Evolutionary conservation across 2,113 vertebrate species (phyloP), one percentile per base, ranked within the genome.

Genomic region (Antechinus stuartii): DNA sequence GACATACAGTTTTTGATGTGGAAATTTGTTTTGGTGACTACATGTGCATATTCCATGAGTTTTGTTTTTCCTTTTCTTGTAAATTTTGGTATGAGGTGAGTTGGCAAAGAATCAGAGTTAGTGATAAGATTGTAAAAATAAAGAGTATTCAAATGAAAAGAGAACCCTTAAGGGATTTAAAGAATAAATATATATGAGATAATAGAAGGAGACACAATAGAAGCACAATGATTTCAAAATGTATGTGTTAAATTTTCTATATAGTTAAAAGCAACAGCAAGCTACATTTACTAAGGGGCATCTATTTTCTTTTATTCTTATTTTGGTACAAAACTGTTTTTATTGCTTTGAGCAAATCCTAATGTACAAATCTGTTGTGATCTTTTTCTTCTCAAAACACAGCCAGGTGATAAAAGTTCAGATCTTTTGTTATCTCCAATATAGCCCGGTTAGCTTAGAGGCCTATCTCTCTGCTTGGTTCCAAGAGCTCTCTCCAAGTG

Each of bases 1-100:
- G 35, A 1, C 6, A 22, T 42, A 22, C 6, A 7, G 1, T 42
- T 22, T 76, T 76, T 35, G 35, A 42, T 42, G 6, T n/a, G 14
- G 16, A 76, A n/a, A 42, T 76, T n/a, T 76, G 68, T 76, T 76
- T 68, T 68, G 14, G 19, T 76, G 16, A 42, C 14, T 76, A 1
- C 35, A 22, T 76, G 0, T 76, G 5, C 1, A 16, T 76, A 12
- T 68, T 16, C 0, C 1, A 8, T n/a, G 10, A 9, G 30, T 8
- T 76, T n/a, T 56, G 55, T 42, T 76, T 8, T 76, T 19, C 54
- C 16, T 76, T 76, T 76, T 76, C 35, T 16, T 76, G 42, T 76
- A 76, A 76, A 30, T n/a, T 76, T 2, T 14, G 68, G 16, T 6
- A 52, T 52, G 50, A 52, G 16, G 4, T 3, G 61, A 4, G 14